Base-by-base conservation (phyloP, 2,797 vertebrate species). In the Halcyon badia region DNA sequence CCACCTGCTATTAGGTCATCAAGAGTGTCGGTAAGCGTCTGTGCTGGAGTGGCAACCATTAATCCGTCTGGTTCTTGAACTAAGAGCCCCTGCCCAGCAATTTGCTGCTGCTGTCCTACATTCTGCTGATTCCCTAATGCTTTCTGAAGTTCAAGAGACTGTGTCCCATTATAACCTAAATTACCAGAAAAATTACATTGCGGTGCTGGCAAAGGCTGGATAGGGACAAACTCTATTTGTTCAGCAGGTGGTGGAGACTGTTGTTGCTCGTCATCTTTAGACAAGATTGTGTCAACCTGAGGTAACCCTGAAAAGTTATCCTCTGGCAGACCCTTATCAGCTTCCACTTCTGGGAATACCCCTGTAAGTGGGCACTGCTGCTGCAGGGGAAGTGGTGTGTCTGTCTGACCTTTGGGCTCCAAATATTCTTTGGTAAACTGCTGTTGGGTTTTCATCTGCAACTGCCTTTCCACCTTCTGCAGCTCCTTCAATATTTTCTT, bases 351-450 rank as follows among this genome's bases (percentile, higher is more conserved):
- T 96, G 98, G 98, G 98, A 98, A 98, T 88, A 98, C 98, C 91
- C 99, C 99, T 61, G 98, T 96, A 93, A 99, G 98, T 82, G 99
- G 98, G 98, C 99, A 98, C 96, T 98, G 97, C 96, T 99, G 97
- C 98, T 99, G 90, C 97, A 98, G 97, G 83, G 97, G 90, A 96
- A 97, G 96, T 91, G 98, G 80, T 98, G 98, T 98, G 94, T 99
- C 99, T 98, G 99, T 99, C 98, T 99, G 99, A 98, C 99, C 98
- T 99, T 99, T 99, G 98, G 99, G 99, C 98, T 99, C 99, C 99
- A 99, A 99, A 98, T 99, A 99, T 98, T 99, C 99, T 99, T 99
- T 99, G 99, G 99, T 99, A 99, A 99, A 99, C 98, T 99, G 99
- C 98, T 99, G 99, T 94, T 99, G 99, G 95, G 99, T 99, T 99